Evolutionary conservation across 2,888 invertebrate species (phyloP).

Genomic region (Cylloceria caligata): DNA sequence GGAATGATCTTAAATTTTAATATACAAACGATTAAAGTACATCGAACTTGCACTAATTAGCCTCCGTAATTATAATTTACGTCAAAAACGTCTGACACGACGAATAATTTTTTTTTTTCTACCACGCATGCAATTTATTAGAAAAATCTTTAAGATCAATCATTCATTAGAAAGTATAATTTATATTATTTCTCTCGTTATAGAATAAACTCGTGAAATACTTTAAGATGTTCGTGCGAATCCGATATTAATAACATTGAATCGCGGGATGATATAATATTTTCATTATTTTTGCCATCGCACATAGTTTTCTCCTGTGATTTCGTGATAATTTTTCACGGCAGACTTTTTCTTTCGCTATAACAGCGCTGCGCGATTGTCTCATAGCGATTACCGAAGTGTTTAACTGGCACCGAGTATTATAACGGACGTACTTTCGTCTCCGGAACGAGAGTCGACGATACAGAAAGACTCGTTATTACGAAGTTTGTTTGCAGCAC

Average conservation of each 20-base stretch:
- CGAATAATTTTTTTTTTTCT: neutral
- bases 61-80: too few relatives aligned
- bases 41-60: neutral
- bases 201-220: neutral
- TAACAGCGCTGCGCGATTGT: conserved; percentile 72
- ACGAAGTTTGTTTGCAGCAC: conserved; percentile 47
- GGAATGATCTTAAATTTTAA: neutral
- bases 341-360: conserved; percentile 67
- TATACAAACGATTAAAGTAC: neutral
- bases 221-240: neutral
- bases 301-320: conserved; percentile 14
- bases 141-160: neutral
- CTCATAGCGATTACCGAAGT: conserved; percentile 77
- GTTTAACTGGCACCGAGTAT: conserved; percentile 68
- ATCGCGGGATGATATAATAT: conserved; percentile 10
- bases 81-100: too few relatives aligned
- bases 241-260: neutral
- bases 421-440: conserved; percentile 74
- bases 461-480: conserved; percentile 50
- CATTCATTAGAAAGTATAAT: neutral
- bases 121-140: neutral
- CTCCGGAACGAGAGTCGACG: conserved; percentile 57
- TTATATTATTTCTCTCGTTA: neutral
- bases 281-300: neutral
- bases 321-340: conserved; percentile 32